Percentiles rank a stretch among this genome's conserved stretches.
These are phyloP conservation scores for Drosophila subpulchrella DNA, from an alignment of 1,140 invertebrate genomes.

Conservation along the genomic window DNA sequence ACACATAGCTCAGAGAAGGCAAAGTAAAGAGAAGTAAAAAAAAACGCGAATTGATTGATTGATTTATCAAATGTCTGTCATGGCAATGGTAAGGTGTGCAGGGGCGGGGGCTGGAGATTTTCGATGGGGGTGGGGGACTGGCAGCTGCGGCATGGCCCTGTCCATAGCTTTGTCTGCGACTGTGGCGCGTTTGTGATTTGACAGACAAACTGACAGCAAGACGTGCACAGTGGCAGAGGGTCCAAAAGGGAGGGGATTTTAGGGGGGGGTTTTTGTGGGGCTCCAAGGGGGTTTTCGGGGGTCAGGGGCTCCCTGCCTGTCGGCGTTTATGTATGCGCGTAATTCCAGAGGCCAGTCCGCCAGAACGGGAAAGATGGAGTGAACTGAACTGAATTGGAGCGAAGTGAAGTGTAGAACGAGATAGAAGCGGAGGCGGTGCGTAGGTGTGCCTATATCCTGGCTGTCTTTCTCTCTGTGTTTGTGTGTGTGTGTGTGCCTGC, in stretches of 20 bases:
- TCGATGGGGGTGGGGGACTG: neutral
- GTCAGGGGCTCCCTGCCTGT: constrained; percentile 61
- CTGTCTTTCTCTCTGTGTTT: constrained; percentile 17
- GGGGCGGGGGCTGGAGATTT: neutral
- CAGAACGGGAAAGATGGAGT: constrained; percentile 47
- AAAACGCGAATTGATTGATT: constrained; percentile 75
- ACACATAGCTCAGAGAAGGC: constrained; percentile 36
- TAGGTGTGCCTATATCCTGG: constrained; percentile 44
- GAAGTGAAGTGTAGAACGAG: constrained; percentile 17
- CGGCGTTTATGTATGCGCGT: constrained; percentile 78
- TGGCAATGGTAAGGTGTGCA: constrained; percentile 42
- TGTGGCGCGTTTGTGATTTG: constrained; percentile 77
- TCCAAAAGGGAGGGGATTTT: constrained; percentile 1
- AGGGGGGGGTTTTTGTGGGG: neutral
- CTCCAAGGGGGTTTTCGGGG: constrained; percentile 1
- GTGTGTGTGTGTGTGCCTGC: constrained; percentile 59
- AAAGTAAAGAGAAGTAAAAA: constrained; percentile 8
- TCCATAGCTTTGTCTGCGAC: constrained; percentile 54
- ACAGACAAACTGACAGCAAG: constrained; percentile 80
- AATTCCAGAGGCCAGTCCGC: constrained; percentile 46
- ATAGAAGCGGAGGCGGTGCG: constrained; percentile 15
- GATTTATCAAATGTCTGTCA: constrained; percentile 76
- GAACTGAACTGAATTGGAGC: constrained; percentile 46
- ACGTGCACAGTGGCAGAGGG: constrained; percentile 49
- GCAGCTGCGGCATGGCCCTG: constrained; percentile 35